Evolutionary conservation across 2,113 vertebrate genomes (phyloP).

Genomic region (Engraulis encrasicolus): DNA sequence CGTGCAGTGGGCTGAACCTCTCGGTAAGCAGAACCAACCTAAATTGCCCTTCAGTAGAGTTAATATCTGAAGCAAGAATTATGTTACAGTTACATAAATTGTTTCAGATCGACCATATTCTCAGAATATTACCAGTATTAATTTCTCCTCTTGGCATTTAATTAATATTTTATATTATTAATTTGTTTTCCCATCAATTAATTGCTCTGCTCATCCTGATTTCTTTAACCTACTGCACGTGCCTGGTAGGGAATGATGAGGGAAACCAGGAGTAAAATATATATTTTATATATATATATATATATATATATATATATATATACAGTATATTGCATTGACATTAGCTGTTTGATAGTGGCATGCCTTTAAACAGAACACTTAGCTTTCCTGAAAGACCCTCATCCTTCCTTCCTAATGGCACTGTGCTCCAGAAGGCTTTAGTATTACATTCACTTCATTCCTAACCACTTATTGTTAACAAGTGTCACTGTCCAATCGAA

Average conservation of each 20-base stretch:
- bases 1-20: conserved; percentile 9
- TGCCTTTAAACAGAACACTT: neutral
- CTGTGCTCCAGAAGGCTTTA: neutral
- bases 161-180: neutral
- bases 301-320: no score
- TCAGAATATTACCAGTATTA: neutral
- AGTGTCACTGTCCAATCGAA: no score
- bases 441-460: neutral
- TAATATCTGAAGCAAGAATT: neutral
- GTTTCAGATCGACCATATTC: neutral
- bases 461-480: neutral
- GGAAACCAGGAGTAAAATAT: neutral
- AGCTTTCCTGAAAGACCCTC: neutral
- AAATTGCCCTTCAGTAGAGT: neutral
- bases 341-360: neutral
- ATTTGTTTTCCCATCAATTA: neutral
- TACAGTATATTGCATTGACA: neutral
- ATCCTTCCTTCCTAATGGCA: neutral
- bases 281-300: no score
- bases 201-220: neutral
- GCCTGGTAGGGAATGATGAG: neutral
- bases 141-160: neutral
- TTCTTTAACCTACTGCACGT: neutral
- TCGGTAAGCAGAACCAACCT: neutral
- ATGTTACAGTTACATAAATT: neutral